Percentiles rank a stretch among this genome's conserved stretches.
phyloP scores from a whole-genome alignment of 2,888 invertebrate species.

The Aphodius granarius region DNA sequence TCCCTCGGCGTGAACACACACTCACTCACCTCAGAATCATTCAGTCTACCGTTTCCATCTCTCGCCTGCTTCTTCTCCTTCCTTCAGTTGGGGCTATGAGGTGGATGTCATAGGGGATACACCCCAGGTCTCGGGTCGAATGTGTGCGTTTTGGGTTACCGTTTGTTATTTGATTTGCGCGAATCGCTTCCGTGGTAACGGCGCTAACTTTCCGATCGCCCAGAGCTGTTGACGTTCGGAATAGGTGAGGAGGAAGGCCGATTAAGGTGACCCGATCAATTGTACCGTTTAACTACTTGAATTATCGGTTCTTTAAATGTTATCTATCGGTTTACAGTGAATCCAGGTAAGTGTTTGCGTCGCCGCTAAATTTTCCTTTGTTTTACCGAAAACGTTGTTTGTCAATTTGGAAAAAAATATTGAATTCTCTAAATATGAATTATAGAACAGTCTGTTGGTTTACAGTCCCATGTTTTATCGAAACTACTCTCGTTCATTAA shows the following conservation, averaged over 20 bases:
- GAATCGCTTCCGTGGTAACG: conserved; percentile 4
- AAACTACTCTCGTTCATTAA: too few relatives aligned
- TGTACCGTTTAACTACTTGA: background rate
- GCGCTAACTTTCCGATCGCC: background rate
- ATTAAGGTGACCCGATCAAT: background rate
- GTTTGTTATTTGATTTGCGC: background rate
- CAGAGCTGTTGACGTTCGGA: background rate
- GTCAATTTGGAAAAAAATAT: too few relatives aligned
- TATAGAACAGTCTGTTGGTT: too few relatives aligned
- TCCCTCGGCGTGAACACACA: conserved; percentile 12
- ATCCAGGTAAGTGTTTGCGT: too few relatives aligned
- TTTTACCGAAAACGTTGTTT: too few relatives aligned
- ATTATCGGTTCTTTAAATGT: too few relatives aligned
- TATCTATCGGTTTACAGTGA: too few relatives aligned
- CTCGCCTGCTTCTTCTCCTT: background rate
- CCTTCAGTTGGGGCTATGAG: conserved; percentile 4
- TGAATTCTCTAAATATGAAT: too few relatives aligned
- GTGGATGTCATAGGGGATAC: background rate
- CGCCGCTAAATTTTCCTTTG: too few relatives aligned
- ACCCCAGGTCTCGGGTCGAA: background rate
- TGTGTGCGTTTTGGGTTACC: conserved; percentile 10
- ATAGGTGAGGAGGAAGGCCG: background rate
- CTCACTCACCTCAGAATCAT: conserved; percentile 7
- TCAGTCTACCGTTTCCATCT: background rate
- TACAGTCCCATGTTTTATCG: too few relatives aligned